Percentiles rank a stretch among this genome's conserved stretches.
These are phyloP conservation scores for Troglohyphantes excavatus DNA, from an alignment of 2,888 invertebrate species.

Conservation along the genomic window DNA sequence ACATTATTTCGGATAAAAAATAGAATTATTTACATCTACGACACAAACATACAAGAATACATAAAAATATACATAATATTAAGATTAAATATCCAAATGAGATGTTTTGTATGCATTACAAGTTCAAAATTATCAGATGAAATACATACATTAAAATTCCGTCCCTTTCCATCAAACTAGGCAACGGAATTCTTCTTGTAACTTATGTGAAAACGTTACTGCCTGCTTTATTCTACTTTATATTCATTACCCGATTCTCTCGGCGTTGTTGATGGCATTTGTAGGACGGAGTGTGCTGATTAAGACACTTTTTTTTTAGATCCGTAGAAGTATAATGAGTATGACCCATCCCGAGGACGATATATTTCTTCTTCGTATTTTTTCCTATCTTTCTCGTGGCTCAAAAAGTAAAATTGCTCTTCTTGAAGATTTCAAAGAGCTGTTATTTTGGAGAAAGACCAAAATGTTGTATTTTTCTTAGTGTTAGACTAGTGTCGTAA, in stretches of 20 bases:
- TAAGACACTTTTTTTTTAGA: conserved; percentile 44
- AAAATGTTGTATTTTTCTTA: conserved; percentile 42
- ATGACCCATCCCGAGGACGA: conserved; percentile 29
- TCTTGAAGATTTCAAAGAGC: conserved; percentile 43
- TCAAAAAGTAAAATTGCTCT: conserved; percentile 40
- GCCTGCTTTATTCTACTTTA: conserved; percentile 39
- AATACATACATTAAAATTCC: background rate
- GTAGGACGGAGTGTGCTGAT: conserved; percentile 30
- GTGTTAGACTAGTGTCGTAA: conserved; percentile 10
- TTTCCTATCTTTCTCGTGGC: background rate
- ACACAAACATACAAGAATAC: too few relatives aligned
- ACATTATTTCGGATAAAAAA: too few relatives aligned
- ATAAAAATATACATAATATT: too few relatives aligned
- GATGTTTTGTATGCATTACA: background rate
- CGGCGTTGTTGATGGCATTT: conserved; percentile 40
- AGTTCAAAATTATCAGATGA: background rate
- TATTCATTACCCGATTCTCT: conserved; percentile 55
- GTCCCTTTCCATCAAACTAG: background rate
- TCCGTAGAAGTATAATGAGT: conserved; percentile 50
- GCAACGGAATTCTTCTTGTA: background rate
- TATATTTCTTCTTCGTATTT: conserved; percentile 35
- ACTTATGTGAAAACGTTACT: conserved; percentile 43
- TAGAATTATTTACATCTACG: too few relatives aligned
- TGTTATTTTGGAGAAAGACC: conserved; percentile 64
- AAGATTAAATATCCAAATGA: background rate